Base-by-base conservation (phyloP, 2,888 invertebrate genomes). In the Hipparchia semele region DNA sequence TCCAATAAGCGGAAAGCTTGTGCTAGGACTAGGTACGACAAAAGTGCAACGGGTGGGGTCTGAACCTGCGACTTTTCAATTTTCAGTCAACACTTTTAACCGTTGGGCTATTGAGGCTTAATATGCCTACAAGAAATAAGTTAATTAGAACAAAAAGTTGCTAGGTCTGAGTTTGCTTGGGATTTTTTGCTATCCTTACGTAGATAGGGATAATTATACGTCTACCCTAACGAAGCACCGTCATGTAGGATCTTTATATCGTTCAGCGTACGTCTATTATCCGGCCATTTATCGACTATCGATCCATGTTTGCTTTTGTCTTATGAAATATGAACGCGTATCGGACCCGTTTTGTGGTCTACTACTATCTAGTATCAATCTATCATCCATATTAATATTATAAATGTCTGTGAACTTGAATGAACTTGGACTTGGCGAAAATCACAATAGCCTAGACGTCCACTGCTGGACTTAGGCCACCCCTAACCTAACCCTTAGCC, bases 221-320 rank as follows among this genome's bases (percentile, higher is more conserved):
- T 64, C 71, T 68, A 69, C 64, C 64, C 59, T 69, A 71, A 71
- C 70, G 67, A 64, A 62, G 39, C 46, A 58, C 54, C 45, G 61
- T 56, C 59, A 65, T 69, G 54, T 54, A 46, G 73, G 56, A 67
- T 73, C 54, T 71, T 73, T 71, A 72, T 68, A 62, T 58, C 64
- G 53, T 54, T 46, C 59, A 49, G 56, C 71, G 58, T 54, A 45
- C 61, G 70, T 72, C 62, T 65, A 73, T 70, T 73, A 75, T 70
- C 70, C 51, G 60, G 54, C 72, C 65, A 75, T 73, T 73, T 75
- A 70, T 70, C 72, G 64, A 56, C 56, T 68, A 75, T 73, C 73
- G 75, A 75, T 75, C 73, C 70, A 58, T 56, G 46, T 64, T 68
- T 68, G 73, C 75, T 68, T 73, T 69, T 76, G 75, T 76, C 75